phyloP scores from a whole-genome alignment of 2,888 invertebrate genomes.

The Tetanocera ferruginea region DNA sequence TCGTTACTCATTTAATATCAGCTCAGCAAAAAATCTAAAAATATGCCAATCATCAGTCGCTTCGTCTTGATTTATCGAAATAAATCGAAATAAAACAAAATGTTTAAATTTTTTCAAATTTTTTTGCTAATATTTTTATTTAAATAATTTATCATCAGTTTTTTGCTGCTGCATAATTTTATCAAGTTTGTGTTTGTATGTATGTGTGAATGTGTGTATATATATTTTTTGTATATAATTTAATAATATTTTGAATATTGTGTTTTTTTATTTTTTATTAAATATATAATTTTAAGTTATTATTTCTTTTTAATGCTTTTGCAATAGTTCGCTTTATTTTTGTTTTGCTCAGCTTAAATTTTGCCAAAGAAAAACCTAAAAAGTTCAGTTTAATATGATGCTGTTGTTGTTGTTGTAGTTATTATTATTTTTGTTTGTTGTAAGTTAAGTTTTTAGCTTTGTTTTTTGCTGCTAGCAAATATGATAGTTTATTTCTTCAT shows the following conservation, averaged over 20 bases:
- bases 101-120: constrained; percentile 42
- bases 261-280: constrained; percentile 49
- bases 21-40: neutral
- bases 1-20: neutral
- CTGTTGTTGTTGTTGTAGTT: constrained; percentile 21
- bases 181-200: constrained; percentile 17
- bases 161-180: constrained; percentile 43
- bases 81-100: constrained; percentile 46
- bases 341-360: constrained; percentile 23
- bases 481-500: constrained; percentile 7
- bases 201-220: constrained; percentile 5
- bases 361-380: constrained; percentile 32
- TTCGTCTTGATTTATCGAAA: neutral
- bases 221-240: constrained; percentile 45
- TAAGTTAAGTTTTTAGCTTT: neutral
- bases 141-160: constrained; percentile 44
- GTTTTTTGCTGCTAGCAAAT: constrained; percentile 6
- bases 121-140: constrained; percentile 47
- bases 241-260: constrained; percentile 49
- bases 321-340: constrained; percentile 15
- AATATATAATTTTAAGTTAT: constrained; percentile 38
- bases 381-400: constrained; percentile 23
- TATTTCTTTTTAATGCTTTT: constrained; percentile 42
- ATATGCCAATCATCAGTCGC: neutral
- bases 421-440: neutral